Conservation (phyloP, 2,797 vertebrate species). For the Cyclopterus lumpus region DNA sequence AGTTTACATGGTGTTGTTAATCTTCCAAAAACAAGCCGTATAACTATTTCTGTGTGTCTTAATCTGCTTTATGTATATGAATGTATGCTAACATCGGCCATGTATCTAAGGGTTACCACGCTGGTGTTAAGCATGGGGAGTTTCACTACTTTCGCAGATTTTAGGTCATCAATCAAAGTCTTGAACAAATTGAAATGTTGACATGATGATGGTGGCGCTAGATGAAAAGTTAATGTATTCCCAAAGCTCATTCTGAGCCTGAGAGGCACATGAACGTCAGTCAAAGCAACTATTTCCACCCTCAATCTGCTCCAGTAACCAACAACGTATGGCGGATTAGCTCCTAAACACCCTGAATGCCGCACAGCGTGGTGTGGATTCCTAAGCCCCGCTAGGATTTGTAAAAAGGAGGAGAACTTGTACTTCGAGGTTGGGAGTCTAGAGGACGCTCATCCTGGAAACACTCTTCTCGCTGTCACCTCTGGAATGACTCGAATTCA, state of each 20-base stretch:
- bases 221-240: background rate
- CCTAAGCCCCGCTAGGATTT: constrained; percentile 49
- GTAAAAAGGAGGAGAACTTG: constrained; percentile 39
- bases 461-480: constrained; percentile 15
- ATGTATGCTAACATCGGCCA: background rate
- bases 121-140: too few relatives aligned
- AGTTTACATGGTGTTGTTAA: too few relatives aligned
- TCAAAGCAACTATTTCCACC: background rate
- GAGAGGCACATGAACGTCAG: background rate
- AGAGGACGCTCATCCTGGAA: constrained; percentile 23
- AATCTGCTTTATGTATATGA: background rate
- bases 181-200: background rate
- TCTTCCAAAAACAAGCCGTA: too few relatives aligned
- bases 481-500: constrained; percentile 5
- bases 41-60: too few relatives aligned
- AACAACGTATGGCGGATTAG: constrained; percentile 33
- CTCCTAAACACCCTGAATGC: constrained; percentile 26
- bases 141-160: background rate
- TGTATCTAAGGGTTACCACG: background rate
- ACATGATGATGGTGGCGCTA: background rate
- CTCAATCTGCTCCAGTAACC: constrained; percentile 14
- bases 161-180: background rate
- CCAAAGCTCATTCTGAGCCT: background rate
- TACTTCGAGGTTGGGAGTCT: constrained; percentile 28
- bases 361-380: constrained; percentile 36